Base-by-base conservation (phyloP, 2,888 invertebrate species). In the Diarsia rubi region DNA sequence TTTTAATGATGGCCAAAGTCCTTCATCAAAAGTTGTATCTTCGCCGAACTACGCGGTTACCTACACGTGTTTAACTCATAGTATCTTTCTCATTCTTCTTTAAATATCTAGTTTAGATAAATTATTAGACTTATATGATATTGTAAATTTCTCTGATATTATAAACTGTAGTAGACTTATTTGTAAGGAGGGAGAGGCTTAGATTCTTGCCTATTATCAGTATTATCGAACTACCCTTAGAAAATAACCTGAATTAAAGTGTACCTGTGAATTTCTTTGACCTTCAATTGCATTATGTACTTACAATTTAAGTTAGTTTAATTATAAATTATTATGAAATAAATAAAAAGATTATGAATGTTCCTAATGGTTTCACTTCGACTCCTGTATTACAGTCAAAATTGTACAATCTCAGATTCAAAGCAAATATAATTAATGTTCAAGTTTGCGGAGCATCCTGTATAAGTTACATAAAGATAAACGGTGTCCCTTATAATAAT, bases 111-210 rank as follows among this genome's bases (percentile, higher is more conserved):
- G 49, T 69, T 73, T 57, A 69, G 49, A 73, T 68, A 76, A 68
- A 68, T 66, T 57, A 63, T 75, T 72, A 79, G 71, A 64, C 66
- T 75, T 69, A 67, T 59, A 78, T 75, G 64, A 80, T 78, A 87
- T 82, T 84, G 69, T 85, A 88, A 59, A 84, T 82, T 84, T 69
- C 67, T 66, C 74, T 54, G 64, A 75, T 79, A 79, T 79, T 78
- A 86, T 75, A 85, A 49, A 74, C 69, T 27, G 52, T 83, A 83
- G 71, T 66, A 77, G 70, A 76, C 63, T 73, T 77, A 77, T 67
- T 65, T 74, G 47, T 90, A 90, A 89, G 88, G 90, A 90, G 92
- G 88, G 92, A 93, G 93, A 92, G 93, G 91, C 90, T 91, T 90
- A 91, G 88, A 90, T 78, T 83, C 83, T 84, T 80, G 82, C 79